Evolutionary conservation across 2,113 vertebrate species (phyloP), one percentile per base, ranked within the genome.

Genomic region (Dasyornis broadbenti): DNA sequence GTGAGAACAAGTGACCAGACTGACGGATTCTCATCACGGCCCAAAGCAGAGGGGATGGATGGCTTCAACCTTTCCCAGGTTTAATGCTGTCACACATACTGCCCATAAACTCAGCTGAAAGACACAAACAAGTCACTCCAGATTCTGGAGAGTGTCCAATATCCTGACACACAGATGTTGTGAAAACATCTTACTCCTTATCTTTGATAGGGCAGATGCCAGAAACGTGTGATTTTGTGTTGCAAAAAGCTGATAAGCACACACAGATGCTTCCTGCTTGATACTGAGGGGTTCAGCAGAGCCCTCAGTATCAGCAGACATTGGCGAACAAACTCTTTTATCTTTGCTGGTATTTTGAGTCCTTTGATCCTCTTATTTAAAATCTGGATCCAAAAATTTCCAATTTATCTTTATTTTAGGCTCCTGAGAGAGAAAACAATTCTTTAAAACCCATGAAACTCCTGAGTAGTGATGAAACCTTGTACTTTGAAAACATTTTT

Each of bases 301-400:
- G 47, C 30, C 59, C 50, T 59, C 53, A 13, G 59, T 49, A 68
- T 77, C 81, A 59, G 39, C 37, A 85, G 54, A 73, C 27, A 28
- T 0, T 35, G 39, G 42, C 3, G 8, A 87, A 85, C 30, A 69
- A 82, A 61, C 47, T 76, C 79, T 90, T 92, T 91, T 33, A 90
- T 91, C 90, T 93, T 56, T 84, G 78, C 42, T 90, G 75, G 56
- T 65, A 90, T 77, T 91, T 89, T 66, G 50, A 88, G 83, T 75
- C 56, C 68, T 95, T 92, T 96, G 78, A 95, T 95, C 40, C 49
- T 94, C 90, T 88, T 83, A 47, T 91, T 90, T 96, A 26, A 94
- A 82, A 89, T 78, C 82, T 83, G 52, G 35, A 89, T 92, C 90
- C 7, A 96, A 86, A 94, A 93, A 6, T 33, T 71, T 56, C 42